Evolutionary conservation across 2,797 vertebrate species (phyloP).

Genomic region (Tapirus indicus): DNA sequence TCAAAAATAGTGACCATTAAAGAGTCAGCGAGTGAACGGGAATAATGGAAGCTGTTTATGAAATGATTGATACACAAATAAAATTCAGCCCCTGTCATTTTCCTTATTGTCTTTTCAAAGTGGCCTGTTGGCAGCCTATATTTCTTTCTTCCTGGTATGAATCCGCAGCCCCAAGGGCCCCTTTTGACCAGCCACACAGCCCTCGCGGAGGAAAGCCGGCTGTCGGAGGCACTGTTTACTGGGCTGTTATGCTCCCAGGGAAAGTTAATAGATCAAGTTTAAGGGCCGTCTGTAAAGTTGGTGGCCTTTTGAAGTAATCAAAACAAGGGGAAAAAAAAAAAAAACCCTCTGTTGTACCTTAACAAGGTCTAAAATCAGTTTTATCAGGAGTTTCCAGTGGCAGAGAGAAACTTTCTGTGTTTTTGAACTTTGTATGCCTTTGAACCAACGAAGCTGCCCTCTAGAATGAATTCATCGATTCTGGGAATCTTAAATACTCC

Average conservation of each 20-base stretch:
- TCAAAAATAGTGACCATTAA: not conserved
- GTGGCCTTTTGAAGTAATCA: slow-evolving; percentile 63
- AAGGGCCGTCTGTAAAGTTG: slow-evolving; percentile 42
- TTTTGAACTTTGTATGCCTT: not conserved
- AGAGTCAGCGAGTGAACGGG: not conserved
- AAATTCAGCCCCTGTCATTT: slow-evolving; percentile 43
- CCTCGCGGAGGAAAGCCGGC: not conserved
- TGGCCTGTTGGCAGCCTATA: not conserved
- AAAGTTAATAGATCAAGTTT: slow-evolving; percentile 65
- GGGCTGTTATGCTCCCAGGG: not conserved
- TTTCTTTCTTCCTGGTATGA: slow-evolving; percentile 30
- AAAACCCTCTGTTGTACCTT: not conserved
- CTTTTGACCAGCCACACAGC: not conserved
- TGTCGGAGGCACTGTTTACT: slow-evolving; percentile 7
- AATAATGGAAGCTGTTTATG: slow-evolving; percentile 37
- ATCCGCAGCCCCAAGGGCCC: not conserved
- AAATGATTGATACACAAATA: slow-evolving; percentile 57
- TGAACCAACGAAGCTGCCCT: not conserved
- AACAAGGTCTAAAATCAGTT: not conserved
- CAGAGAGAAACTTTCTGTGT: not conserved
- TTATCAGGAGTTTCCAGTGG: not conserved
- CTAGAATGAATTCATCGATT: not conserved
- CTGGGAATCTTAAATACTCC: not conserved
- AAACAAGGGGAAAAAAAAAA: not conserved
- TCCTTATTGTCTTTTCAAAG: slow-evolving; percentile 44